Evolutionary conservation across 2,888 invertebrate species (phyloP), one percentile per base, ranked within the genome.

Genomic region (Polyploca ridens): DNA sequence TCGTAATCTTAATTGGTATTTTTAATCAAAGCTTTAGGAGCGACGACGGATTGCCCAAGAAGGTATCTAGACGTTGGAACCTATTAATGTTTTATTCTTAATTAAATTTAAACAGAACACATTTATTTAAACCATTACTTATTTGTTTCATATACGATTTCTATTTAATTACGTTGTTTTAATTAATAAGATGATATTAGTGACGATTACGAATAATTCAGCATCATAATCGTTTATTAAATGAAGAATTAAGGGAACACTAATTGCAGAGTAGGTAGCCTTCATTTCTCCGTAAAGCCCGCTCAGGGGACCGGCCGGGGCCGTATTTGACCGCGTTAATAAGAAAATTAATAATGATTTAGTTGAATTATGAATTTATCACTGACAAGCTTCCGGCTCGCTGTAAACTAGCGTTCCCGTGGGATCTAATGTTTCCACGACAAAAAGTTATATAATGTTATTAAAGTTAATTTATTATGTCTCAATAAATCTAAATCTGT

Each of bases 1-100:
- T 87, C 84, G 87, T 89, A 89, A 91, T 91, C 89, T 90, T 91
- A 91, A 91, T 91, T 91, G 86, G 86, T 87, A 89, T 90, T 90
- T 89, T 90, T 89, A 91, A 89, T 91, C 86, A 90, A 89, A 88
- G 81, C 82, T 83, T 75, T 79, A 69, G 71, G 76, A 76, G 71
- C 72, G 69, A 67, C 69, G 71, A 14, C 58, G 63, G 59, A 64
- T 66, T 65, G 63, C 65, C 63, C 66, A 64, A 63, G 63, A 70
- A 72, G 67, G 69, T 71, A 73, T 74, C 54, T 19, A 54, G 54
- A 73, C 73, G 71, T 69, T 69, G 64, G 66, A 61, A 67, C 64
- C 54, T 64, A 62, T 64, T 70, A 67, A 74, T 74, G 72, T 76
- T 76, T 74, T 71, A 67, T 72, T 64, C 65, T 69, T 71, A 68